Base-by-base conservation (phyloP, 2,888 invertebrate species). In the Melieria crassipennis region DNA sequence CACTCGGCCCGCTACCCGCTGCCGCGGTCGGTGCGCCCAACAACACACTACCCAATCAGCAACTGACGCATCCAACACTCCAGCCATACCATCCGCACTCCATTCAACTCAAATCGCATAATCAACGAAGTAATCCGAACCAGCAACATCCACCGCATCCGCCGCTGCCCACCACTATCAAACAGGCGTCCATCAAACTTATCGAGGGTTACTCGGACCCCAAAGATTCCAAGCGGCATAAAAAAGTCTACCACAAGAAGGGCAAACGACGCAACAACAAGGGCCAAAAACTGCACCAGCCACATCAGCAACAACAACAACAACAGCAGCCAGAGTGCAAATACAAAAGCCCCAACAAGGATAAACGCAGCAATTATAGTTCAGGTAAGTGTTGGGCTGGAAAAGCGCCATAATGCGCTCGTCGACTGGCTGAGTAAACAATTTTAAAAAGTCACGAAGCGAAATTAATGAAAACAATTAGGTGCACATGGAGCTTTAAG, bases 161-260 rank as follows among this genome's bases (percentile, higher is more conserved):
- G 60, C 75, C 74, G 69, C 82, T 81, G 66, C 82, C 80, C 67
- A 82, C 83, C 63, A 82, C 84, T 68, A 85, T 86, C 57, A 85
- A 83, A 74, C 83, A 85, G 75, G 86, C 86, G 64, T 83, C 83
- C 60, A 82, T 87, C 63, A 86, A 86, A 79, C 80, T 87, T 66
- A 83, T 87, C 77, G 87, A 87, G 76, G 87, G 86, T 65, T 87
- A 87, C 69, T 87, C 87, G 13, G 87, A 87, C 79, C 87, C 87
- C 47, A 87, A 87, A 78, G 87, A 87, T 71, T 82, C 85, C 46
- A 85, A 84, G 66, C 83, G 82, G 70, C 84, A 85, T 78, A 85
- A 85, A 78, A 85, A 86, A 79, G 84, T 84, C 70, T 85, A 84
- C 66, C 86, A 84, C 75, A 86, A 86, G 76, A 85, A 85, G 77